Evolutionary conservation across 2,797 vertebrate species (phyloP).

Genomic region (Danio kyathit): DNA sequence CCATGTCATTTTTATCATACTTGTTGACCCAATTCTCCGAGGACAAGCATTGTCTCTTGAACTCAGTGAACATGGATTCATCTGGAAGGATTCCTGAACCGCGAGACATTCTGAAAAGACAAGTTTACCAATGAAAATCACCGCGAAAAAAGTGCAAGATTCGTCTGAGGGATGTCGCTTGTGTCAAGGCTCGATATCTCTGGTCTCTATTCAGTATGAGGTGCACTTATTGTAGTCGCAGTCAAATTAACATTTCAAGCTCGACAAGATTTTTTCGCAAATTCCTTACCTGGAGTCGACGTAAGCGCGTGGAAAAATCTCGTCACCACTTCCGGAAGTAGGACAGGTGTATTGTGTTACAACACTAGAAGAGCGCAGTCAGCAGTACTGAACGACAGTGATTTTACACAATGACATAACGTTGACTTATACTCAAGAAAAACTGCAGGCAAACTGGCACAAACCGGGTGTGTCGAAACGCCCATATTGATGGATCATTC

Average conservation of each 20-base stretch:
- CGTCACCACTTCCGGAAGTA: conserved; percentile 65
- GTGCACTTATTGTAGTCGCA: conserved; percentile 42
- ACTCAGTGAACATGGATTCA: conserved; percentile 74
- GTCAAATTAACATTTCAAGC: conserved; percentile 62
- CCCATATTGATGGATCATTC: conserved; percentile 10
- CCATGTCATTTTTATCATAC: conserved; percentile 74
- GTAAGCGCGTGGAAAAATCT: conserved; percentile 41
- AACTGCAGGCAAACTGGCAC: conserved; percentile 7
- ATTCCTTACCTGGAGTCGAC: conserved; percentile 70
- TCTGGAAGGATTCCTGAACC: conserved; percentile 73
- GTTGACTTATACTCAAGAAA: neutral
- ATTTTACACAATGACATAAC: neutral
- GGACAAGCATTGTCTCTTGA: conserved; percentile 76
- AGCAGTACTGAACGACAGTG: neutral
- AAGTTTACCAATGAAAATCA: neutral
- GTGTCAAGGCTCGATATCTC: neutral
- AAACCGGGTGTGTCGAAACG: conserved; percentile 40
- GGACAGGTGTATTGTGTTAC: conserved; percentile 48
- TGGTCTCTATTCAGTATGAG: neutral
- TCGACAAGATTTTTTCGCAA: conserved; percentile 69
- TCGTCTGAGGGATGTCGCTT: neutral
- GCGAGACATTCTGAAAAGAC: conserved; percentile 61
- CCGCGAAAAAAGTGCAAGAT: neutral
- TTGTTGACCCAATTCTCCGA: conserved; percentile 77
- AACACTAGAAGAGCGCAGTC: conserved; percentile 56